phyloP scores from a whole-genome alignment of 2,797 vertebrate genomes.

The Gymnopithys bicolor region DNA sequence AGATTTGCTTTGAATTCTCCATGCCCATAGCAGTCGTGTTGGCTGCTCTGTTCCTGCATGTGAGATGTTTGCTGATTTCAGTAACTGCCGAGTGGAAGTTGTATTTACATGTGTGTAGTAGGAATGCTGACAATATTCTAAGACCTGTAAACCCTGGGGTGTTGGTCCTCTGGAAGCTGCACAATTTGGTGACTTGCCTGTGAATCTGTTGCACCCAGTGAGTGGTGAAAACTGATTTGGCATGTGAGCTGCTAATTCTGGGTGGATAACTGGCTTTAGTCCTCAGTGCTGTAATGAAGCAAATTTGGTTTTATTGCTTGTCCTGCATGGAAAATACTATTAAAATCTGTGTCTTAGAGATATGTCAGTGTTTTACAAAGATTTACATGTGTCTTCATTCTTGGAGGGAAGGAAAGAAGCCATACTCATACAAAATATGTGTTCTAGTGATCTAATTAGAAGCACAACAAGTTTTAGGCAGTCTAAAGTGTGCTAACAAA shows the following conservation, averaged over 20 bases:
- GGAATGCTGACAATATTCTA: background rate
- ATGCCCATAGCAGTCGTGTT: background rate
- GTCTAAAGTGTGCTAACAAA: conserved; percentile 48
- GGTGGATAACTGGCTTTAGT: conserved; percentile 50
- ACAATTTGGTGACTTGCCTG: conserved; percentile 59
- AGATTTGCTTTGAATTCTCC: background rate
- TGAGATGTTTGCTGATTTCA: background rate
- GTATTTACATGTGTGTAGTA: background rate
- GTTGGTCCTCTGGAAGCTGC: background rate
- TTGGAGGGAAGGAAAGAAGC: conserved; percentile 6
- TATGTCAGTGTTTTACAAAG: conserved; percentile 40
- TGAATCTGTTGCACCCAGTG: conserved; percentile 19
- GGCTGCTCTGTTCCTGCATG: background rate
- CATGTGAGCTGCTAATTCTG: conserved; percentile 1
- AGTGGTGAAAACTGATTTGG: conserved; percentile 44
- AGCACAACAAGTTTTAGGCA: conserved; percentile 7
- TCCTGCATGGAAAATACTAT: conserved; percentile 55
- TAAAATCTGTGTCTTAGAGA: conserved; percentile 43
- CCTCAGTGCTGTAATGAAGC: conserved; percentile 34
- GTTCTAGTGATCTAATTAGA: conserved; percentile 19
- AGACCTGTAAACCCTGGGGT: conserved; percentile 28
- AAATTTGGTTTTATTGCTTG: conserved; percentile 35
- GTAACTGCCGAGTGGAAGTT: background rate
- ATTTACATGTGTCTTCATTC: background rate
- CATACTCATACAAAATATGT: background rate